Conservation (phyloP, 2,113 vertebrate genomes). For the Cephalopterus ornatus region DNA sequence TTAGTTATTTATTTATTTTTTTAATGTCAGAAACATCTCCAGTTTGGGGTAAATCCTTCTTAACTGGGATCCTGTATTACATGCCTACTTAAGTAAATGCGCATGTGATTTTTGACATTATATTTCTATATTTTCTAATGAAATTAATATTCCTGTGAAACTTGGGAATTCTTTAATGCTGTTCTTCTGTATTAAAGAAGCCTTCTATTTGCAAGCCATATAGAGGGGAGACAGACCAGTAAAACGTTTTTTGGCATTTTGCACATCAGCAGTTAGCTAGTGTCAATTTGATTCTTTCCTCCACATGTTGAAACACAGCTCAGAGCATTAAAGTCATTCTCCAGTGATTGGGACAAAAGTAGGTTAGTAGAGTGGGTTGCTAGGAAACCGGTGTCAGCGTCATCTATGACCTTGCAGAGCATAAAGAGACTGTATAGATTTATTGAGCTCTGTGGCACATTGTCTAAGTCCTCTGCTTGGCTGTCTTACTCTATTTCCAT, state of each 20-base stretch:
- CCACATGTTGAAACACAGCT: conserved; percentile 72
- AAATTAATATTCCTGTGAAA: background rate
- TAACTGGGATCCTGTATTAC: background rate
- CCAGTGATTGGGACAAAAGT: conserved; percentile 80
- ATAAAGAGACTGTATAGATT: conserved; percentile 79
- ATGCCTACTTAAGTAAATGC: background rate
- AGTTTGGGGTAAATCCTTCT: background rate
- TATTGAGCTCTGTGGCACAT: conserved; percentile 75
- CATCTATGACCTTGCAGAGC: conserved; percentile 81
- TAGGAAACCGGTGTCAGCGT: conserved; percentile 80
- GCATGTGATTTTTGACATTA: background rate
- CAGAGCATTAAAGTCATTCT: conserved; percentile 78
- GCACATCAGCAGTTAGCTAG: conserved; percentile 40
- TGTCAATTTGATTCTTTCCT: conserved; percentile 68
- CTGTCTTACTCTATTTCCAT: conserved; percentile 73
- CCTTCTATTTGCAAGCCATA: background rate
- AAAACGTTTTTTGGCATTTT: conserved; percentile 48
- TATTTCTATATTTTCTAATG: background rate
- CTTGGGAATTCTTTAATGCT: background rate
- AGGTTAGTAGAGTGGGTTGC: conserved; percentile 83
- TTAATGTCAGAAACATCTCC: background rate
- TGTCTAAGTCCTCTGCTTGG: conserved; percentile 70
- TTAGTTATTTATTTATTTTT: background rate
- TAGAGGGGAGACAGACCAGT: background rate
- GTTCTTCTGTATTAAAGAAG: background rate